Evolutionary conservation across 2,888 invertebrate genomes (phyloP).

Genomic region (Campopleginae sp.): DNA sequence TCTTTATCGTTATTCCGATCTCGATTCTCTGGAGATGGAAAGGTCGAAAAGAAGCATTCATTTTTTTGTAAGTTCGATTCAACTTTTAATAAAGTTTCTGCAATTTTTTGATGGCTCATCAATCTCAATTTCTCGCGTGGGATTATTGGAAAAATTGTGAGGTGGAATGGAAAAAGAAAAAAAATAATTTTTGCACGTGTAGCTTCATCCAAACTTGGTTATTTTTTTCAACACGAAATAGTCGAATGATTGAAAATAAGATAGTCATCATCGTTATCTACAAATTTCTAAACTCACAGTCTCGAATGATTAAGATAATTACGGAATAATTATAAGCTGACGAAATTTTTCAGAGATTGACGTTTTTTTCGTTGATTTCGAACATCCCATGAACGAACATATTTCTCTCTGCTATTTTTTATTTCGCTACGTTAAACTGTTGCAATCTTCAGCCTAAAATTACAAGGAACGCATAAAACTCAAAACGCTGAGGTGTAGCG

Average conservation of each 20-base stretch:
- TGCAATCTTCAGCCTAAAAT: background rate
- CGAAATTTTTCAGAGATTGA: background rate
- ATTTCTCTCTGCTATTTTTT: background rate
- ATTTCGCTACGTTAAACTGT: background rate
- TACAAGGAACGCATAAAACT: background rate
- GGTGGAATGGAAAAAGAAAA: background rate
- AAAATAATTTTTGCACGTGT: background rate
- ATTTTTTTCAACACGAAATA: background rate
- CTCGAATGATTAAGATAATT: background rate
- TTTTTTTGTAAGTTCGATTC: background rate
- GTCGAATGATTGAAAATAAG: background rate
- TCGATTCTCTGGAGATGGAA: conserved; percentile 9
- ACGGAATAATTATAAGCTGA: background rate
- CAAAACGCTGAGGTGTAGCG: background rate
- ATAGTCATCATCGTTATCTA: background rate
- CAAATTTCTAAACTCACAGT: background rate
- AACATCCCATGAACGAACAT: background rate
- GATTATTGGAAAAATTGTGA: background rate
- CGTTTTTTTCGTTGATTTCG: background rate
- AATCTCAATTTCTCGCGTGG: background rate
- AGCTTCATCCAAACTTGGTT: background rate
- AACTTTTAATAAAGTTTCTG: background rate
- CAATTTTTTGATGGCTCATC: background rate
- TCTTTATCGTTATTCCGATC: conserved; percentile 37
- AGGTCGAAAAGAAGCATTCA: background rate